Evolutionary conservation across 2,797 vertebrate species (phyloP).

Genomic region (Eupleurogrammus muticus): DNA sequence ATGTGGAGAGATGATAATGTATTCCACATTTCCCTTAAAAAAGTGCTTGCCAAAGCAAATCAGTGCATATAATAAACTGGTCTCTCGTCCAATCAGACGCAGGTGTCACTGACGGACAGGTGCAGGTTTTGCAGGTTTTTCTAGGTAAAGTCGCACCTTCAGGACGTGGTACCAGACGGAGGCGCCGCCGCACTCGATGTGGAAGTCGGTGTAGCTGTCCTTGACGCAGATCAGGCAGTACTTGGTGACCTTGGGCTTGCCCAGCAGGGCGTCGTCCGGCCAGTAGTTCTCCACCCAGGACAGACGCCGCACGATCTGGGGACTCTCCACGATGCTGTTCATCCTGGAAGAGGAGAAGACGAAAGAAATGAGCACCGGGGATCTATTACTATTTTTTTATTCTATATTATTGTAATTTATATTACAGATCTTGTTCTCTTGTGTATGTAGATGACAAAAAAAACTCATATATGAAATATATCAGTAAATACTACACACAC

Average conservation of each 20-base stretch:
- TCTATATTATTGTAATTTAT: too few relatives aligned
- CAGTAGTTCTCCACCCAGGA: slow-evolving; percentile 99
- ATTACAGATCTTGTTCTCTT: too few relatives aligned
- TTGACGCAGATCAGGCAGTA: slow-evolving; percentile 99
- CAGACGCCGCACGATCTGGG: slow-evolving; percentile 93
- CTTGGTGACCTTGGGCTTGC: slow-evolving; percentile 97
- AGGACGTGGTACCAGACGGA: slow-evolving; percentile 97
- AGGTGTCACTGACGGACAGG: neutral
- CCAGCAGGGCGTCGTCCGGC: slow-evolving; percentile 95
- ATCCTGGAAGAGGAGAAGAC: slow-evolving; percentile 84
- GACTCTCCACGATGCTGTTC: slow-evolving; percentile 95
- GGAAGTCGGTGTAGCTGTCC: slow-evolving; percentile 99
- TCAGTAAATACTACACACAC: too few relatives aligned
- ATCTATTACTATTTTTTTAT: too few relatives aligned
- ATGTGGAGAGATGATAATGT: neutral
- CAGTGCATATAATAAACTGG: neutral
- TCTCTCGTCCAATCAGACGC: slow-evolving; percentile 1
- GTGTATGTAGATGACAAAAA: too few relatives aligned
- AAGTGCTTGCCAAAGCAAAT: neutral
- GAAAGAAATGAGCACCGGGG: neutral
- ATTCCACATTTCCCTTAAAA: slow-evolving; percentile 10
- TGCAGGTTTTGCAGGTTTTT: too few relatives aligned
- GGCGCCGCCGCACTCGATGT: slow-evolving; percentile 95
- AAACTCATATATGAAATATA: too few relatives aligned
- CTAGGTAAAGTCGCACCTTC: too few relatives aligned